Evolutionary conservation across 2,113 vertebrate species (phyloP).

Genomic region (Diadophis punctatus): DNA sequence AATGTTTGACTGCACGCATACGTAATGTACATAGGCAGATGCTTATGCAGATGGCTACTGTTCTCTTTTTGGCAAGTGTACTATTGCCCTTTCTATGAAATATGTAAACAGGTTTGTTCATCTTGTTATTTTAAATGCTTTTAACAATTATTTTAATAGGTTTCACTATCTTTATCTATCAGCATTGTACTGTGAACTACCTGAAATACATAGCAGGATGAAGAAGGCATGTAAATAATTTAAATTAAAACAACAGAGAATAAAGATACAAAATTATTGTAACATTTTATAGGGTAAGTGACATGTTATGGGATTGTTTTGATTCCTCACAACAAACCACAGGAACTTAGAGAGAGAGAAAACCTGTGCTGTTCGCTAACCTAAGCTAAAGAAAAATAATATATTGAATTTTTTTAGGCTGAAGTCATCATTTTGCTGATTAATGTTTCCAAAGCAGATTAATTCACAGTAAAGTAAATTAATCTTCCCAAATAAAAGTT

Average conservation of each 20-base stretch:
- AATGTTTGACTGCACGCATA: not conserved
- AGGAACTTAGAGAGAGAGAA: not conserved
- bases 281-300: not conserved
- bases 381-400: not conserved
- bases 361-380: not conserved
- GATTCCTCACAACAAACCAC: not conserved
- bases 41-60: not conserved
- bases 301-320: not conserved
- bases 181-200: not conserved
- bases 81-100: not conserved
- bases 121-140: not conserved
- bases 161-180: not conserved
- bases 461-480: not conserved
- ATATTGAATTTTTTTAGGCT: not conserved
- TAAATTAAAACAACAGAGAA: not conserved
- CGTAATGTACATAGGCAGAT: not conserved
- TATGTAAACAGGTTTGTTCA: not conserved
- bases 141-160: not conserved
- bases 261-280: not conserved
- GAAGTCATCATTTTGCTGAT: not conserved
- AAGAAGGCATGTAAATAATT: not conserved
- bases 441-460: not conserved
- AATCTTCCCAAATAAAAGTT: not conserved
- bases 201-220: not conserved
- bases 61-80: too few relatives aligned